Base-by-base conservation (phyloP, 2,797 vertebrate genomes). In the Thaleichthys pacificus region DNA sequence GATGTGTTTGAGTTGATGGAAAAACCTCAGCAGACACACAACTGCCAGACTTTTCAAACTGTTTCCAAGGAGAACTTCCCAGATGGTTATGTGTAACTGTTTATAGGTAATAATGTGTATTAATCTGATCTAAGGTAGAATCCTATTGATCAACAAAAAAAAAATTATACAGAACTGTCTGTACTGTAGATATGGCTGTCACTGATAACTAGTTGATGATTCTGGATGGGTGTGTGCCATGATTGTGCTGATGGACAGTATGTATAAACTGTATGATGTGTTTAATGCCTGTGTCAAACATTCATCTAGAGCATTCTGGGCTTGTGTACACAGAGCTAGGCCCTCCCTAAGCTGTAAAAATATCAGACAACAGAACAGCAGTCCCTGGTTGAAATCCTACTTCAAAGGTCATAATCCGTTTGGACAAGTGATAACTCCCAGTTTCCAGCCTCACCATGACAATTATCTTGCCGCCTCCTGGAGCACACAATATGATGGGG, bases 371-470 rank as follows among this genome's bases (percentile, higher is more conserved):
- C 80, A 64, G 72, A 84, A 74, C 81, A 78, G 69, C 80, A 69
- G 74, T 70, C 72, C 82, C 63, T 75, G 66, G 74, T 84, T 84
- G 71, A 87, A 91, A 91, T 88, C 85, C 82, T 80, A 84, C 87
- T 91, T 93, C 86, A 92, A 89, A 89, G 83, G 80, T 86, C 74
- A 83, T 88, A 88, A 92, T 90, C 89, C 77, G 58, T 71, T 74
- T 61, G 82, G 85, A 90, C 87, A 87, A 86, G 78, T 84, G 79
- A 90, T 82, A 85, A 83, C 82, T 88, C 74, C 56, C 75, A 58
- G 8, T 72, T 71, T 72, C 65, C 76, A 63, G 66, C 78, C 60
- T 72, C 75, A 58, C 14, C 22, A 80, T 79, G 77, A 86, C 80
- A 89, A 82, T 85, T 86, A 84, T 79, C 66, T 72, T 66, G 80